A percentile compares a stretch with the other conserved stretches of the same genome.
Conservation (phyloP, 1,140 invertebrate species). For the Hypsibius dujardini region DNA sequence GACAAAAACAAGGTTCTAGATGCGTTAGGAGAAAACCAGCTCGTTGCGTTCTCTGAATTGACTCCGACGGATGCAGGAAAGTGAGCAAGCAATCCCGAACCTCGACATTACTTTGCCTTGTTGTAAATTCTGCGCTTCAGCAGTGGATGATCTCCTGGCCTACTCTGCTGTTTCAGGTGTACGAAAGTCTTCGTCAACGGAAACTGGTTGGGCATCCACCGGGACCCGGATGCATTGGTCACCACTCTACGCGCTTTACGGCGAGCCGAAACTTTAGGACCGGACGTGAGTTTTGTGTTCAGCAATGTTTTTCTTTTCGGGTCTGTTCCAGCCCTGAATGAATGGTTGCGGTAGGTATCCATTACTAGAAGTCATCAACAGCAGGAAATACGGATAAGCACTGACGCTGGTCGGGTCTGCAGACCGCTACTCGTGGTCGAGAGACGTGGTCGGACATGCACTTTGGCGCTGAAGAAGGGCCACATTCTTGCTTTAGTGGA, state of each 20-base stretch:
- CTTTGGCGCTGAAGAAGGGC: no score
- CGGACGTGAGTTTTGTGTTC: not conserved
- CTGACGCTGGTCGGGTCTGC: not conserved
- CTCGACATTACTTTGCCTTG: not conserved
- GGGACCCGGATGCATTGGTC: not conserved
- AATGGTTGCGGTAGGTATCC: not conserved
- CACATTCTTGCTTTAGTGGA: no score
- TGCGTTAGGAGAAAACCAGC: not conserved
- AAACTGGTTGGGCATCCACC: not conserved
- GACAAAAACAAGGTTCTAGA: not conserved
- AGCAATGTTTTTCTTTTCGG: not conserved
- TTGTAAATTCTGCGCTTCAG: not conserved
- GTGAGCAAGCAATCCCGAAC: not conserved
- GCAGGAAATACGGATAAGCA: not conserved
- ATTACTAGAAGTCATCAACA: not conserved
- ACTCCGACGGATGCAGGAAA: not conserved
- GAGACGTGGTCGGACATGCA: no score
- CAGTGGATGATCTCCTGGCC: slow-evolving; percentile 1
- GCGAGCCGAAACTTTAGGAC: not conserved
- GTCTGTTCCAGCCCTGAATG: not conserved
- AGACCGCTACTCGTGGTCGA: not conserved
- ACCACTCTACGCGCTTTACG: not conserved
- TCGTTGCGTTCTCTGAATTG: not conserved
- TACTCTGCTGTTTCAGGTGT: not conserved
- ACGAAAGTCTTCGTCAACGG: slow-evolving; percentile 12